Percentiles rank a stretch among this genome's conserved stretches.
These are phyloP conservation scores for Salminus brasiliensis DNA, from an alignment of 2,113 vertebrate genomes.

Conservation along the genomic window DNA sequence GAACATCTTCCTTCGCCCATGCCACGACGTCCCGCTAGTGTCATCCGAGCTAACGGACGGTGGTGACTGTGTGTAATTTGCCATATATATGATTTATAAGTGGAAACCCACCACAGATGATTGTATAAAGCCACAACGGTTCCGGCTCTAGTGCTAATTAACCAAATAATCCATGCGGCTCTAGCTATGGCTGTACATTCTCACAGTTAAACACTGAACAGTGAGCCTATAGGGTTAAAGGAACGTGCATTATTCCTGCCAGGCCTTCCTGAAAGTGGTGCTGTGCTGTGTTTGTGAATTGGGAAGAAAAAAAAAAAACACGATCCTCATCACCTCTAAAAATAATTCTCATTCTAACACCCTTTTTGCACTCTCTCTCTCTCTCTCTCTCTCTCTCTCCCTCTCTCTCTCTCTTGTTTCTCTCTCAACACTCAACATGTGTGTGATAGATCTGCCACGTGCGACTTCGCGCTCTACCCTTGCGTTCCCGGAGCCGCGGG, in stretches of 20 bases:
- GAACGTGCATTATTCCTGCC: background rate
- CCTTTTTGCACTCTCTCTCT: conserved; percentile 42
- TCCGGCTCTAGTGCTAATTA: too few species aligned
- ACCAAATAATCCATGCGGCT: too few species aligned
- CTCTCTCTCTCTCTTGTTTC: background rate
- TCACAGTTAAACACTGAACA: too few species aligned
- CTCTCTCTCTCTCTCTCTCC: background rate
- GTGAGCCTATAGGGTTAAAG: background rate
- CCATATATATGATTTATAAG: too few species aligned
- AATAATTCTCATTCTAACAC: conserved; percentile 45
- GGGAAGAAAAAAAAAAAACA: conserved; percentile 13
- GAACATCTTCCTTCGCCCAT: too few species aligned
- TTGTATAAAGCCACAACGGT: too few species aligned
- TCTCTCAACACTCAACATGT: conserved; percentile 38
- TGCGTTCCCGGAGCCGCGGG: conserved; percentile 16
- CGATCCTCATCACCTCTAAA: conserved; percentile 41
- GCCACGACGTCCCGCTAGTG: too few species aligned
- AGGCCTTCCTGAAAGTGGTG: background rate
- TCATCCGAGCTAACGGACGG: too few species aligned
- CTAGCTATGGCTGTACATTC: too few species aligned
- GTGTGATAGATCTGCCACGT: conserved; percentile 34
- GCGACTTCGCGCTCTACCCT: conserved; percentile 33
- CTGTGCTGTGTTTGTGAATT: conserved; percentile 22
- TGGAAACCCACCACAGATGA: too few species aligned
- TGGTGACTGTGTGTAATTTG: too few species aligned